Conservation (phyloP, 92 coral and sea anemone genomes). For the Pocillopora grandis region DNA sequence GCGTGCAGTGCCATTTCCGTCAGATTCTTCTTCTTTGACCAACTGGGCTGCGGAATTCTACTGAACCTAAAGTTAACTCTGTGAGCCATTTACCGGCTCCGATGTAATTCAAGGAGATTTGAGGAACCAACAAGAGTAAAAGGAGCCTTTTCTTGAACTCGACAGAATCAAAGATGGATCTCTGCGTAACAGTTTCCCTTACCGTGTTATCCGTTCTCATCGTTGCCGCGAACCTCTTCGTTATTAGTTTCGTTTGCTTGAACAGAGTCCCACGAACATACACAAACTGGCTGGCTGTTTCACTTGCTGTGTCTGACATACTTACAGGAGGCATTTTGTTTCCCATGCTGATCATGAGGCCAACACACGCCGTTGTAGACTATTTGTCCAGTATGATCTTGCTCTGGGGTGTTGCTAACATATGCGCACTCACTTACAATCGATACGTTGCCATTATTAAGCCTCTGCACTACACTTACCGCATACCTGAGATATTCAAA, state of each 20-base stretch:
- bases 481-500: conserved; percentile 43
- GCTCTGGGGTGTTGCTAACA: conserved; percentile 64
- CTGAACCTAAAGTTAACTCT: too few relatives aligned
- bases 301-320: conserved; percentile 74
- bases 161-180: background rate
- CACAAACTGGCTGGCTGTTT: conserved; percentile 70
- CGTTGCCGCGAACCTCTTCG: conserved; percentile 59
- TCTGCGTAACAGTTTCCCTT: conserved; percentile 37
- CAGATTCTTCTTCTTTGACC: too few relatives aligned
- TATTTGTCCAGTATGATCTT: conserved; percentile 51
- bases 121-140: too few relatives aligned
- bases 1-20: too few relatives aligned
- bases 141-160: too few relatives aligned
- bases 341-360: conserved; percentile 52
- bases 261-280: conserved; percentile 57
- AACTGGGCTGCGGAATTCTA: too few relatives aligned
- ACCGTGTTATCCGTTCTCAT: conserved; percentile 45
- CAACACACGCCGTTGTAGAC: conserved; percentile 47
- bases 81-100: too few relatives aligned
- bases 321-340: conserved; percentile 64
- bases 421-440: conserved; percentile 67
- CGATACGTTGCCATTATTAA: conserved; percentile 67
- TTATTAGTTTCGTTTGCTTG: conserved; percentile 57
- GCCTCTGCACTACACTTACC: conserved; percentile 54
- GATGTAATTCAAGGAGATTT: too few relatives aligned